phyloP scores from a whole-genome alignment of 1,140 invertebrate genomes.

The Drepana arcuata region DNA sequence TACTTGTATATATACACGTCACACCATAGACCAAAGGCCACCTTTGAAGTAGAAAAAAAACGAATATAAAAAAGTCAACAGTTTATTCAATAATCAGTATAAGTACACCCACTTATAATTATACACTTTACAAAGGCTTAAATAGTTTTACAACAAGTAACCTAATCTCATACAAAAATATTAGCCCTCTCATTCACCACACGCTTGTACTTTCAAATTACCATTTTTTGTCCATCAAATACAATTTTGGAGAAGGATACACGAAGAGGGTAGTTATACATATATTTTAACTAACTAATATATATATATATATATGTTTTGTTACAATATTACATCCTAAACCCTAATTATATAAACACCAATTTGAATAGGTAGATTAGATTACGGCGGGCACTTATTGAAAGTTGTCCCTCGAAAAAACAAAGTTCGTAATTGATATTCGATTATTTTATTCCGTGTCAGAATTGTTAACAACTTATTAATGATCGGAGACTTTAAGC shows the following conservation, averaged over 20 bases:
- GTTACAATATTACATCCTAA: too few relatives aligned
- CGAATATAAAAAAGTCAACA: slow-evolving; percentile 53
- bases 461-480: too few relatives aligned
- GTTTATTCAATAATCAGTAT: slow-evolving; percentile 63
- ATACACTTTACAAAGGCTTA: slow-evolving; percentile 38
- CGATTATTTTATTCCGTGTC: too few relatives aligned
- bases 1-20: too few relatives aligned
- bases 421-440: too few relatives aligned
- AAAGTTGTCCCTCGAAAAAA: too few relatives aligned
- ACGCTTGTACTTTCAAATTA: slow-evolving; percentile 36
- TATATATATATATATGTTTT: neutral
- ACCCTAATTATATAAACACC: too few relatives aligned
- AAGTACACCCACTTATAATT: slow-evolving; percentile 37
- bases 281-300: neutral
- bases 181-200: slow-evolving; percentile 31
- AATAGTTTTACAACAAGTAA: slow-evolving; percentile 36
- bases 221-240: slow-evolving; percentile 4
- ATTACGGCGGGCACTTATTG: too few relatives aligned
- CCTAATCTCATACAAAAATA: slow-evolving; percentile 55
- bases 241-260: neutral
- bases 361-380: too few relatives aligned
- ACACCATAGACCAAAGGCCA: too few relatives aligned
- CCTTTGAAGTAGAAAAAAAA: slow-evolving; percentile 16
- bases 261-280: neutral
- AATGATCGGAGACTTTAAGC: too few relatives aligned